Evolutionary conservation across 2,888 invertebrate species (phyloP).

Genomic region (Pardosa pseudoannulata): DNA sequence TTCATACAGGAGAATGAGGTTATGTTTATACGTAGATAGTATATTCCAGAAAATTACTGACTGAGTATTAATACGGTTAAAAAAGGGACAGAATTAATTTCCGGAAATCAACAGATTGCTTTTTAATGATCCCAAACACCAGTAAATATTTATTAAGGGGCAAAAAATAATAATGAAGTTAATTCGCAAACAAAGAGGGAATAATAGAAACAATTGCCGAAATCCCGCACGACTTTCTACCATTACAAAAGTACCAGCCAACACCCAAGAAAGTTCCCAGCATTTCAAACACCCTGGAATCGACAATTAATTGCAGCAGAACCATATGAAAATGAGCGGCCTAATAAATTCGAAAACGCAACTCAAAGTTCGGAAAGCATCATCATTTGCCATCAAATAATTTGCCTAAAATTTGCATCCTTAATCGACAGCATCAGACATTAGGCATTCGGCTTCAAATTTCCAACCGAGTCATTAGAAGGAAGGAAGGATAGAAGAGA

Average conservation of each 20-base stretch:
- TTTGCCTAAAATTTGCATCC: conserved; percentile 72
- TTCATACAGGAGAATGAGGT: too few relatives aligned
- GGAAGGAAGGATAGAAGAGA: conserved; percentile 27
- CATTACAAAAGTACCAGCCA: neutral
- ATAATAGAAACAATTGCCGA: conserved; percentile 13
- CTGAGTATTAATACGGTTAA: neutral
- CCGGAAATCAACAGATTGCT: neutral
- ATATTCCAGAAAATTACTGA: too few relatives aligned
- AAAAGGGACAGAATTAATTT: neutral
- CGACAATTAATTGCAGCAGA: conserved; percentile 66
- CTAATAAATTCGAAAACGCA: conserved; percentile 69
- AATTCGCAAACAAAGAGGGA: neutral
- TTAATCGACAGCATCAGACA: conserved; percentile 57
- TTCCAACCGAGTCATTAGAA: conserved; percentile 14
- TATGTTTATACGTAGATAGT: too few relatives aligned
- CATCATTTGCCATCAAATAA: conserved; percentile 72
- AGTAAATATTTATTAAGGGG: neutral
- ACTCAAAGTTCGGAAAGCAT: conserved; percentile 67
- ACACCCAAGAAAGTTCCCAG: neutral
- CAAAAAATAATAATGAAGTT: neutral
- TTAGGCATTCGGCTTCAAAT: conserved; percentile 36
- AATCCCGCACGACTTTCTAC: neutral
- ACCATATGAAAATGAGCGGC: conserved; percentile 67
- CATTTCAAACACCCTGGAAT: conserved; percentile 29
- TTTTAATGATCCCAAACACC: conserved; percentile 2